phyloP scores from a whole-genome alignment of 2,113 vertebrate species.

The Centropus unirufus region DNA sequence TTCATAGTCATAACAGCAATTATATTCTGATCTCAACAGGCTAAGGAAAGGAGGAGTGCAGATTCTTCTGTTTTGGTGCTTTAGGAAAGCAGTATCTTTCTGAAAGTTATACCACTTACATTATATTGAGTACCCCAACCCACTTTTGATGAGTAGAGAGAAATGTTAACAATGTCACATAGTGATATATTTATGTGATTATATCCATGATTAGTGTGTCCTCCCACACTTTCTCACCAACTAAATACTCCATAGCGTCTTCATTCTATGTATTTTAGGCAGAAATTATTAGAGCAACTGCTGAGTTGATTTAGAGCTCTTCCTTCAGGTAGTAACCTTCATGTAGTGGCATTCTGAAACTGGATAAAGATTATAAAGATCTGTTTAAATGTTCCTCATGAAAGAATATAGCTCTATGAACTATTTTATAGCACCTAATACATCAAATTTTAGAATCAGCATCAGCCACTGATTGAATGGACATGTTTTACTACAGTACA shows the following conservation, averaged over 20 bases:
- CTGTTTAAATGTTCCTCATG: neutral
- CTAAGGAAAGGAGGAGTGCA: neutral
- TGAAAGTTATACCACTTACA: neutral
- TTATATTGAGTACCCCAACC: neutral
- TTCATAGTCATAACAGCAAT: conserved; percentile 3
- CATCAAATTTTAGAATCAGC: neutral
- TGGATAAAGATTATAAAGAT: neutral
- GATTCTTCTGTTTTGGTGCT: neutral
- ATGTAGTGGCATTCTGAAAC: neutral
- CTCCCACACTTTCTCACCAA: neutral
- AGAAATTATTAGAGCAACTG: neutral
- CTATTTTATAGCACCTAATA: neutral
- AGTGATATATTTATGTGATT: neutral
- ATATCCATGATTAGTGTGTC: neutral
- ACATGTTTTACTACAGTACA: neutral
- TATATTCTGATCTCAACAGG: neutral
- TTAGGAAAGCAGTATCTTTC: neutral
- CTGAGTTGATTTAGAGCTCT: neutral
- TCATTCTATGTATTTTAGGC: neutral
- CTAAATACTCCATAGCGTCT: neutral
- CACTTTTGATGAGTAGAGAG: neutral
- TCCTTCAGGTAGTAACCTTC: neutral
- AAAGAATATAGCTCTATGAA: neutral
- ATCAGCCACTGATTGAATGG: neutral
- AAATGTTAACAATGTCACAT: neutral